A percentile compares a stretch with the other conserved stretches of the same genome.
phyloP scores from a whole-genome alignment of 1,140 invertebrate genomes.

The Glomeris maerens region DNA sequence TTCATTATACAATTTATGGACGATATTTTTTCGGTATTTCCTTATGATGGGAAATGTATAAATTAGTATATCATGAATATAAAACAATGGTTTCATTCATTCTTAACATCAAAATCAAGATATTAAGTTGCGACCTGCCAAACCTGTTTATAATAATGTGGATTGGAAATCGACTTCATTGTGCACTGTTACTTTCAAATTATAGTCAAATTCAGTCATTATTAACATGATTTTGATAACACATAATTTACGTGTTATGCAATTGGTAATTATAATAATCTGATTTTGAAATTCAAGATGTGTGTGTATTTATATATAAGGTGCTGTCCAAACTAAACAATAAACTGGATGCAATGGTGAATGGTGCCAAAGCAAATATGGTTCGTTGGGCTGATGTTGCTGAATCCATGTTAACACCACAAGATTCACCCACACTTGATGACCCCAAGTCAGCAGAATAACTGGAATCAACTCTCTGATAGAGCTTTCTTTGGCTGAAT shows the following conservation, averaged over 20 bases:
- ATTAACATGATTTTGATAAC: background rate
- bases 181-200: too few relatives aligned
- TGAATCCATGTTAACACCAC: background rate
- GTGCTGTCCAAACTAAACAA: constrained; percentile 32
- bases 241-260: background rate
- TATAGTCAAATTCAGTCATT: background rate
- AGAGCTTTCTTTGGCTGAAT: background rate
- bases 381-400: constrained; percentile 27
- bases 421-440: background rate
- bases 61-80: too few relatives aligned
- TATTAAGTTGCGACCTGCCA: too few relatives aligned
- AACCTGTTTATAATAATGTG: too few relatives aligned
- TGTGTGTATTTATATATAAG: constrained; percentile 15
- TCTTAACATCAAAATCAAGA: too few relatives aligned
- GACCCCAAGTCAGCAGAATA: background rate
- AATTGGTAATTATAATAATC: background rate
- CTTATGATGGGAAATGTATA: too few relatives aligned
- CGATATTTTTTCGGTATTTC: too few relatives aligned
- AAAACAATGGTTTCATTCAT: too few relatives aligned
- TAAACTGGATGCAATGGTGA: constrained; percentile 30
- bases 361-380: constrained; percentile 32
- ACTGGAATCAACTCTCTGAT: background rate
- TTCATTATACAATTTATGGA: too few relatives aligned
- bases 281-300: background rate
- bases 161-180: too few relatives aligned